These are phyloP conservation scores for Tetraodon nigroviridis DNA, from an alignment of 2,113 vertebrate genomes.

Conservation along the genomic window DNA sequence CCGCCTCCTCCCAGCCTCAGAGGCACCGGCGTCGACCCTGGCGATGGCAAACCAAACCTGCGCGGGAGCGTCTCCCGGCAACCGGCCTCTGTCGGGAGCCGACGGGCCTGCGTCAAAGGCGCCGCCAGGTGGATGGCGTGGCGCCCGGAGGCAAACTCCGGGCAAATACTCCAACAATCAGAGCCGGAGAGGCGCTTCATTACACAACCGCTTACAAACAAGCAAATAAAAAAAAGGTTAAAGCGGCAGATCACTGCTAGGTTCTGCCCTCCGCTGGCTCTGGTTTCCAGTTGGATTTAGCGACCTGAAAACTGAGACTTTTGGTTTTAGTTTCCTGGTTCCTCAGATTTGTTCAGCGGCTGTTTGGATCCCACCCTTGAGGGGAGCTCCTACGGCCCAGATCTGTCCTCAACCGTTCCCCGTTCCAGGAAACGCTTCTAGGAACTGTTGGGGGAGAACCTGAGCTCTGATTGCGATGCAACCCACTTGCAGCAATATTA, in stretches of 20 bases:
- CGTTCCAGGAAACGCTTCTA: background rate
- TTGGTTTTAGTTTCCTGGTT: too few species aligned
- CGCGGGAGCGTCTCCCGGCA: constrained; percentile 65
- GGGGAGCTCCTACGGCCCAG: too few species aligned
- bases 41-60: constrained; percentile 64
- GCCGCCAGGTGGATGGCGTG: constrained; percentile 67
- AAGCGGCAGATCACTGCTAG: too few species aligned
- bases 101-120: constrained; percentile 54
- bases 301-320: background rate
- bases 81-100: constrained; percentile 53
- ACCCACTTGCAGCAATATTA: constrained; percentile 48
- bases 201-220: too few species aligned
- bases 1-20: constrained; percentile 31
- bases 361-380: too few species aligned
- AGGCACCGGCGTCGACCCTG: constrained; percentile 64
- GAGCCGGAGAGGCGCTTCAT: too few species aligned
- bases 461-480: constrained; percentile 43
- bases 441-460: constrained; percentile 23
- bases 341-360: too few species aligned
- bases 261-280: too few species aligned
- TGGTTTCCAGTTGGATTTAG: background rate
- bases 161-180: background rate
- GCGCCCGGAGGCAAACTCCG: constrained; percentile 54
- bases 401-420: too few species aligned
- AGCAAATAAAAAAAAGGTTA: too few species aligned